Evolutionary conservation across 1,140 invertebrate genomes (phyloP), one percentile per base, ranked within the genome.

Genomic region (Drosophila trapezifrons): DNA sequence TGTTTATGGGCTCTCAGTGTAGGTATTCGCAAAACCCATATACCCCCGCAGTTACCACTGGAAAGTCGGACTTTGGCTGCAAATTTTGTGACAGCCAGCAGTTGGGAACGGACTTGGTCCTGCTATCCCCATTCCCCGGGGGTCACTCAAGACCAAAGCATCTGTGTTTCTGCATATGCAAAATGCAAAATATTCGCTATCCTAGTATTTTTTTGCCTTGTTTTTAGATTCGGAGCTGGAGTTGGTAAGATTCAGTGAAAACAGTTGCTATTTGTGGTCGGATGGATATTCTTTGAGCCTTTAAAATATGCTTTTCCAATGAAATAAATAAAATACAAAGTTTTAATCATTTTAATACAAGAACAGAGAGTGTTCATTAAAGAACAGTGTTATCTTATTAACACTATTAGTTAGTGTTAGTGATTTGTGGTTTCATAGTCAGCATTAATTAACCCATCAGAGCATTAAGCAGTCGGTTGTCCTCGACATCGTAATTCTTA

Each of bases 11-110:
- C 18, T 62, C 13, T 42, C 35, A 65, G 65, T 69, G 65, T 32
- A 51, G 2, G 8, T 8, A n/a, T 29, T 13, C 25, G 15, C 8
- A 12, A 18, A 69, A 3, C 40, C 42, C n/a, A 25, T 56, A 22
- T 43, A 70, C 67, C 35, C 60, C 52, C 43, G 49, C 67, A 58
- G 49, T 35, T 27, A 62, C 57, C 56, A 77, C 64, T 77, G 74
- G 55, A 77, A 76, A 77, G 60, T 76, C 52, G 29, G 22, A 46
- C 57, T 62, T 45, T 62, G 66, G 74, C 71, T 62, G 52, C 79
- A 73, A 54, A 64, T 84, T 66, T 72, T 84, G 72, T 83, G 77
- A 80, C 66, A 78, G 52, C 52, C 78, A 76, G 63, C 56, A 71
- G 71, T 65, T 76, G 58, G 52, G 45, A 58, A 51, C 46, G 40